Evolutionary conservation across 2,888 invertebrate species (phyloP), one percentile per base, ranked within the genome.

Genomic region (Hirtodrosophila cameraria): DNA sequence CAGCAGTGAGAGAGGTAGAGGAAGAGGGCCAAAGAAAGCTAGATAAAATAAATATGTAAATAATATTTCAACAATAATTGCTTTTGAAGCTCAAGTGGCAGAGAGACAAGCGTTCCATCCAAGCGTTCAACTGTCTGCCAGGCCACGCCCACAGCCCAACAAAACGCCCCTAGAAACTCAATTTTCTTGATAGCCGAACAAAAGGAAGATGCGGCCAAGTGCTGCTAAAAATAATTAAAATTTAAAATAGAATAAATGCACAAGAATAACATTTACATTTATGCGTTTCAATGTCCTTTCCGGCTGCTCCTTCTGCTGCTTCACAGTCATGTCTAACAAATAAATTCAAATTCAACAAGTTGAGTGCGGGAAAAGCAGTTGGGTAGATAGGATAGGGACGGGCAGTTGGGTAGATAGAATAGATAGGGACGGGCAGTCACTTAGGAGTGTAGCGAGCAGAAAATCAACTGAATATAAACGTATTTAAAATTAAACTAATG

Each of bases 1-100:
- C 30, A 25, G 62, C 36, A 36, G 28, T 35, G 30, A 52, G 36
- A 45, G 30, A 12, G 18, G 13, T 8, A 18, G 49, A 28, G 1
- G 13, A n/a, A 5, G 35, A 2, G 7, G 5, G 33, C 8, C 5
- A 12, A 33, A 30, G 25, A 13, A 12, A 15, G 36, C 4, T 15
- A 13, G 33, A 35, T 9, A 25, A 9, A 48, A 11, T 50, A 48
- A 76, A 80, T 80, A 76, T 76, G 75, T 77, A 80, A 80, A 76
- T 76, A 76, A 80, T 80, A 80, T 76, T 76, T 77, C 74, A 80
- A 76, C 75, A 76, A 80, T 76, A 76, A 76, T 76, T 77, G 75
- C 81, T 76, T 76, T 76, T 80, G 81, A 80, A 76, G 65, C 74
- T 39, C 38, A 73, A 77, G 64, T 73, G 64, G 62, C 72, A 58